Percentiles rank a stretch among this genome's conserved stretches.
These are phyloP conservation scores for Lasius platythorax DNA, from an alignment of 2,888 invertebrate species.

Conservation along the genomic window DNA sequence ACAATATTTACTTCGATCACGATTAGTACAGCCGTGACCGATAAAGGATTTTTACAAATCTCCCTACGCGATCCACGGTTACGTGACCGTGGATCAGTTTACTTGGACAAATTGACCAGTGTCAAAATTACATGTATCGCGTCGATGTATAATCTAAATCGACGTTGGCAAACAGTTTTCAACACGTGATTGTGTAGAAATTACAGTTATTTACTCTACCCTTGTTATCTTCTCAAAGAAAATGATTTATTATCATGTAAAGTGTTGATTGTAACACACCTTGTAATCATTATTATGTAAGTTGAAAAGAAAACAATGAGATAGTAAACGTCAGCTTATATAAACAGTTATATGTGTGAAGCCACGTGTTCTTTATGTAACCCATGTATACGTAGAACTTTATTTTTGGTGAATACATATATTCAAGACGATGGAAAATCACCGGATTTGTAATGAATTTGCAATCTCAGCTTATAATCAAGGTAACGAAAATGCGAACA, in stretches of 20 bases:
- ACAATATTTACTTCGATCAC: neutral
- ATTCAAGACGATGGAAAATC: neutral
- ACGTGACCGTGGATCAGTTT: neutral
- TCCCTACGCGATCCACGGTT: neutral
- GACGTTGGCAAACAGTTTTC: neutral
- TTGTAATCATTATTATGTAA: slow-evolving; percentile 32
- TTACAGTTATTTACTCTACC: neutral
- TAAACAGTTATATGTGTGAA: slow-evolving; percentile 12
- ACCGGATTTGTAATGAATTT: neutral
- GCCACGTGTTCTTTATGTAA: slow-evolving; percentile 12
- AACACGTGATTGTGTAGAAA: neutral
- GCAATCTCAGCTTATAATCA: neutral
- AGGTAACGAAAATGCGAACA: neutral
- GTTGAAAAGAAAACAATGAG: neutral
- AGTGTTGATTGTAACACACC: neutral
- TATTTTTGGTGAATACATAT: neutral
- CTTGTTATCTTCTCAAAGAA: neutral
- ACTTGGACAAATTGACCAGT: slow-evolving; percentile 46
- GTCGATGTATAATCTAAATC: neutral
- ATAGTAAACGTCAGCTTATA: slow-evolving; percentile 34
- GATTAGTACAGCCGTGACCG: neutral
- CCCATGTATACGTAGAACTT: neutral
- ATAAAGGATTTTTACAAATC: neutral
- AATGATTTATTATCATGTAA: neutral
- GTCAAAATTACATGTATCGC: slow-evolving; percentile 12